Percentiles rank a stretch among this genome's conserved stretches.
These are phyloP conservation scores for Leptobrachium ailaonicum DNA, from an alignment of 2,113 vertebrate genomes.

Conservation along the genomic window DNA sequence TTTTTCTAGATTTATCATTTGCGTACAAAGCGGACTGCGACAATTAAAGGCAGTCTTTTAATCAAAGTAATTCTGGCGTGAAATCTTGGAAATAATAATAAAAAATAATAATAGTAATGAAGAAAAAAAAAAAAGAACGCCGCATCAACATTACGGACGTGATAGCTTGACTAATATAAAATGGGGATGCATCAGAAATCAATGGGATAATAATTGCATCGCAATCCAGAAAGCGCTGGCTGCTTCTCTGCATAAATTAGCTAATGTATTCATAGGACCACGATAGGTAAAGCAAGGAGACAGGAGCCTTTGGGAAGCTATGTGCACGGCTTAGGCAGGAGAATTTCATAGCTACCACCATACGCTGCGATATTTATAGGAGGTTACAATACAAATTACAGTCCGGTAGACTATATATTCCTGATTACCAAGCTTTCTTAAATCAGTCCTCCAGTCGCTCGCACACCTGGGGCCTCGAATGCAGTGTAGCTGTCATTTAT, in stretches of 20 bases:
- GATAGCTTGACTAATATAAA: slow-evolving; percentile 68
- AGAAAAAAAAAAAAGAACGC: slow-evolving; percentile 51
- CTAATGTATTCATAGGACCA: slow-evolving; percentile 62
- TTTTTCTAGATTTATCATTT: slow-evolving; percentile 43
- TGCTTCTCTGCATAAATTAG: slow-evolving; percentile 64
- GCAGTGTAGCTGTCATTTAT: slow-evolving; percentile 89
- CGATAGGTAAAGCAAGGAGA: slow-evolving; percentile 52
- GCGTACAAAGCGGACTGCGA: slow-evolving; percentile 49
- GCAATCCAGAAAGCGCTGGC: slow-evolving; percentile 56
- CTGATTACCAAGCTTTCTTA: slow-evolving; percentile 94
- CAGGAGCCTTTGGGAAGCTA: slow-evolving; percentile 65
- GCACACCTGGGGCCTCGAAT: slow-evolving; percentile 94
- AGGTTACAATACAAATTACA: slow-evolving; percentile 87
- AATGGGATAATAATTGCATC: slow-evolving; percentile 79
- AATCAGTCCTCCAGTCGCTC: slow-evolving; percentile 77
- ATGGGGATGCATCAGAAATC: slow-evolving; percentile 81
- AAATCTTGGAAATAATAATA: slow-evolving; percentile 54
- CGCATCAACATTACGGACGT: slow-evolving; percentile 61
- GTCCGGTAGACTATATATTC: slow-evolving; percentile 74
- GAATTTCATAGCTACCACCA: slow-evolving; percentile 71
- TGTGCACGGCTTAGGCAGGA: slow-evolving; percentile 67
- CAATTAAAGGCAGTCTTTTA: slow-evolving; percentile 55
- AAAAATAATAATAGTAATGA: too few relatives aligned
- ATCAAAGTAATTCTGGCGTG: slow-evolving; percentile 65
- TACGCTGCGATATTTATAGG: slow-evolving; percentile 82